Evolutionary conservation across 2,888 invertebrate species (phyloP).

Genomic region (Pandemis corylana): DNA sequence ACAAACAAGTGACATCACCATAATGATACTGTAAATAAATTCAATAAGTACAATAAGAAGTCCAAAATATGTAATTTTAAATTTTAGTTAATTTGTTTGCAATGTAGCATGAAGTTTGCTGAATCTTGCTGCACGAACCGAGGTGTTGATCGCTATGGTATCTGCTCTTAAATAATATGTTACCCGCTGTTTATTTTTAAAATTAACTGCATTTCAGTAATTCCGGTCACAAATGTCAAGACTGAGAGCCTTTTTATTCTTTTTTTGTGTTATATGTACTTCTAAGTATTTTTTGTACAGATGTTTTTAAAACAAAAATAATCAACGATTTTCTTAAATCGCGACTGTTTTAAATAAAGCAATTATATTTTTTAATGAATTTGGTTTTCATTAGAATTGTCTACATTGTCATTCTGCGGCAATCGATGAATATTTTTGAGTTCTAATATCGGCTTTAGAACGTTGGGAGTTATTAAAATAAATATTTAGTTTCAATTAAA

Average conservation of each 20-base stretch:
- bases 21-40: neutral
- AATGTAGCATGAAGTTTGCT: too few species aligned
- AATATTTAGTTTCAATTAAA: neutral
- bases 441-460: neutral
- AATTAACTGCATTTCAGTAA: constrained; percentile 9
- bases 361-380: constrained; percentile 25
- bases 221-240: constrained; percentile 21
- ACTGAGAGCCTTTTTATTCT: constrained; percentile 22
- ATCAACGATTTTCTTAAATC: constrained; percentile 5
- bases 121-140: too few species aligned
- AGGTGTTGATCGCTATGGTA: neutral
- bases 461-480: neutral
- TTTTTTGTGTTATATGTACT: neutral
- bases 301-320: constrained; percentile 18
- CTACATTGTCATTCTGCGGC: neutral
- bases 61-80: neutral
- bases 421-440: neutral
- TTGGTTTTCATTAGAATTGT: neutral
- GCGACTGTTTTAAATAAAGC: constrained; percentile 33
- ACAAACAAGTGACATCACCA: neutral
- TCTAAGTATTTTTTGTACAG: constrained; percentile 22
- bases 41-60: neutral
- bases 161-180: neutral
- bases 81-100: too few species aligned
- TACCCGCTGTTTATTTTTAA: neutral